Base-by-base conservation (phyloP, 2,888 invertebrate genomes). In the Synanthedon vespiformis region DNA sequence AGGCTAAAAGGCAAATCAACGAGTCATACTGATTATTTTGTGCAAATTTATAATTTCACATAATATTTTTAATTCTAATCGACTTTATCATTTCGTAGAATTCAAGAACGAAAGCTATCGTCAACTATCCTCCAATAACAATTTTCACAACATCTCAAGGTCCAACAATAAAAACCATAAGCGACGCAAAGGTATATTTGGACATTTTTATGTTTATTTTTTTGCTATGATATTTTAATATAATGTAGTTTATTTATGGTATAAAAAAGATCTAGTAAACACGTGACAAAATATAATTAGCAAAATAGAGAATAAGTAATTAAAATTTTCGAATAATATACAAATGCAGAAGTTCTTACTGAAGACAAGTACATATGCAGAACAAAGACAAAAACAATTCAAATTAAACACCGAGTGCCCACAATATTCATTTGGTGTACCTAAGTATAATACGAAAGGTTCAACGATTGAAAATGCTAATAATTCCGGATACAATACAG, bases 131-230 rank as follows among this genome's bases (percentile, higher is more conserved):
- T 44, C 2, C 65, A n/a, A 58, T 75, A 40, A 69, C 78, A 40
- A 70, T 75, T 13, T 78, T 74, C 55, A 65, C 74, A n/a, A 69
- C 77, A 40, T 70, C 72, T 40, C 77, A 78, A 61, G 69, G 68
- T 22, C 78, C 77, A 27, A 56, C 73, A 1, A 75, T 80, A 48
- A 80, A 71, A 68, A 77, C 68, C 40, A 70, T 82, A 14, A 68
- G 71, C 56, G 85, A 84, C 57, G 82, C 80, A 16, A 75, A 68
- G 64, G 85, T 82, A 61, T 44, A 44, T 44, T 44, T 44, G 44
- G 13, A 44, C n/a, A 12, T 41, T 12, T 44, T n/a, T 44, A 1
- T 41, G n/a, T 34, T 34, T 34, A 2, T 8, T 34, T 34, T 34
- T 34, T 34, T 34, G 22, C 4, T 34, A 10, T 34, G 34, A 34